phyloP scores from a whole-genome alignment of 1,140 invertebrate genomes.

The Lucilia cuprina region DNA sequence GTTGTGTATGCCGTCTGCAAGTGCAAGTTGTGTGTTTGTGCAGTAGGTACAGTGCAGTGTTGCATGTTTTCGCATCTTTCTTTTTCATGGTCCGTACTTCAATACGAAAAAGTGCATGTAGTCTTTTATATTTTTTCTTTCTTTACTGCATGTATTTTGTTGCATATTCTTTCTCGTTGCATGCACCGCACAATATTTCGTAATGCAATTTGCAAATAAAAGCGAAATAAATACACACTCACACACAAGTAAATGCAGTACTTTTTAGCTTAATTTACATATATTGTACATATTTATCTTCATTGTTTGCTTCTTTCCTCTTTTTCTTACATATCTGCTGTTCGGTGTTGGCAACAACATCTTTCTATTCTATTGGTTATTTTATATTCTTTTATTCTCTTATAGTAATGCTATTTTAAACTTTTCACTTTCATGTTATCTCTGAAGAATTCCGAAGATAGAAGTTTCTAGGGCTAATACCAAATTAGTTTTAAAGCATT shows the following conservation, averaged over 20 bases:
- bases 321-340: neutral
- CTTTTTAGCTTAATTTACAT: neutral
- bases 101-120: neutral
- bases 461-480: neutral
- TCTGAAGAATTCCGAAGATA: neutral
- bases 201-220: conserved; percentile 31
- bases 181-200: neutral
- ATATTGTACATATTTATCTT: neutral
- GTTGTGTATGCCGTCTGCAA: neutral
- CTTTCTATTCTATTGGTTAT: too few relatives aligned
- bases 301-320: neutral
- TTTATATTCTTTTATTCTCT: neutral
- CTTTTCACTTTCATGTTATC: neutral
- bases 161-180: neutral
- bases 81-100: neutral
- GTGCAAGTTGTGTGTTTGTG: neutral
- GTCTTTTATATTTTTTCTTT: neutral
- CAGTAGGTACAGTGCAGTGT: neutral
- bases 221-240: neutral
- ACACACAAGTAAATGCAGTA: neutral
- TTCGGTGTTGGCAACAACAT: neutral
- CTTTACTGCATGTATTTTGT: neutral
- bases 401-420: neutral
- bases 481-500: too few relatives aligned
- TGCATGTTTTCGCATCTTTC: conserved; percentile 24